A percentile compares a stretch with the other conserved stretches of the same genome.
phyloP scores from a whole-genome alignment of 2,797 vertebrate genomes.

The Acanthiza pusilla region DNA sequence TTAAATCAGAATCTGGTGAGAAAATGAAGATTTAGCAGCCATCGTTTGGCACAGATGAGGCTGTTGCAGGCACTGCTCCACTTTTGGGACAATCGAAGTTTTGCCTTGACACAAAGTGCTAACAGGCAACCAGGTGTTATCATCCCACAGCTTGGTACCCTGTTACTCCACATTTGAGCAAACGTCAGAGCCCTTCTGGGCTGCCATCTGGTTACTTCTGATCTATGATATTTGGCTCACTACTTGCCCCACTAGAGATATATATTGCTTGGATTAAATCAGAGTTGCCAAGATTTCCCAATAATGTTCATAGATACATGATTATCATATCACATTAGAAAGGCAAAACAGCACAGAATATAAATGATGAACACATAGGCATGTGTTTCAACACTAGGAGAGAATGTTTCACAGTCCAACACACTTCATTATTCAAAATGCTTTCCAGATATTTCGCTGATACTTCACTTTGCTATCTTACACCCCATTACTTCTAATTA shows the following conservation, averaged over 20 bases:
- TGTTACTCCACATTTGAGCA: conserved; percentile 43
- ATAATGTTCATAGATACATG: conserved; percentile 26
- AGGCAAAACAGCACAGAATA: conserved; percentile 4
- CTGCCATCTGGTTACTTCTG: conserved; percentile 44
- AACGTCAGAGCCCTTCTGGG: conserved; percentile 48
- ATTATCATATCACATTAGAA: conserved; percentile 32
- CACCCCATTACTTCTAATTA: conserved; percentile 29
- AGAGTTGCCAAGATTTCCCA: background rate
- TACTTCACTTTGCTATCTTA: conserved; percentile 7
- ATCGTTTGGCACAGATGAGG: background rate
- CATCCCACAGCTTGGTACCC: conserved; percentile 32
- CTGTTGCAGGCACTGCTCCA: background rate
- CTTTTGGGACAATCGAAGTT: conserved; percentile 26
- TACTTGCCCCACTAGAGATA: background rate
- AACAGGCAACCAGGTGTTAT: conserved; percentile 30
- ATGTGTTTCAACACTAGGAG: conserved; percentile 14
- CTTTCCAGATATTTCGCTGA: background rate
- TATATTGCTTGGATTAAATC: background rate
- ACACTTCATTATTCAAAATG: conserved; percentile 3
- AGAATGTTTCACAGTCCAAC: conserved; percentile 33
- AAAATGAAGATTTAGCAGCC: background rate
- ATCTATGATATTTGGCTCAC: conserved; percentile 7
- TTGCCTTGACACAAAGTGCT: conserved; percentile 38
- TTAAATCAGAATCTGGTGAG: background rate
- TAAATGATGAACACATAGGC: conserved; percentile 33